phyloP scores from a whole-genome alignment of 2,888 invertebrate species.

The Bimastos eiseni region DNA sequence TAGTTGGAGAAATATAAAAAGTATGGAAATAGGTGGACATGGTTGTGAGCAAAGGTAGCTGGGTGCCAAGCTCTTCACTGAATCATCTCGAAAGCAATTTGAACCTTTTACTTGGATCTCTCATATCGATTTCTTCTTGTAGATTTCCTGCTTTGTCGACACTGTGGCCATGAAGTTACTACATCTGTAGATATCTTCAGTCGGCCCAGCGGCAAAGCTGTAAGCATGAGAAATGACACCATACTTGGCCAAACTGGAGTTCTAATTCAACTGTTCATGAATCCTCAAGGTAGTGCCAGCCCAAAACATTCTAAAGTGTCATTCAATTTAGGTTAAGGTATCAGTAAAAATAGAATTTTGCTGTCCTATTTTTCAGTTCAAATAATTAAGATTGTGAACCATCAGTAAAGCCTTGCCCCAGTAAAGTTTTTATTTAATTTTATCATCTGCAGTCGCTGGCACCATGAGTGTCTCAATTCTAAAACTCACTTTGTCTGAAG shows the following conservation, averaged over 20 bases:
- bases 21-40: neutral
- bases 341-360: too few relatives aligned
- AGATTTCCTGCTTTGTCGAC: constrained; percentile 54
- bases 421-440: too few relatives aligned
- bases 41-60: neutral
- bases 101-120: neutral
- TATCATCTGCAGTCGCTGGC: too few relatives aligned
- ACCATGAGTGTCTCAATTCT: too few relatives aligned
- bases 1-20: neutral
- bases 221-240: constrained; percentile 54
- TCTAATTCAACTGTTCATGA: constrained; percentile 55
- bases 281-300: constrained; percentile 56
- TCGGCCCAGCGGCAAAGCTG: constrained; percentile 49
- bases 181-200: constrained; percentile 46
- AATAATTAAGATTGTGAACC: too few relatives aligned
- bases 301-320: too few relatives aligned
- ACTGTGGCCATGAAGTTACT: constrained; percentile 54
- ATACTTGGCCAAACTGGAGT: constrained; percentile 48
- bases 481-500: too few relatives aligned
- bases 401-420: too few relatives aligned
- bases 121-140: constrained; percentile 15
- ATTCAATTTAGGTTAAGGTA: too few relatives aligned
- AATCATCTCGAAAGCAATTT: constrained; percentile 2
- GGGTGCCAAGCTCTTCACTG: neutral
- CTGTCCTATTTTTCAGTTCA: too few relatives aligned